Evolutionary conservation across 2,888 invertebrate genomes (phyloP).

Genomic region (Nowickia ferox): DNA sequence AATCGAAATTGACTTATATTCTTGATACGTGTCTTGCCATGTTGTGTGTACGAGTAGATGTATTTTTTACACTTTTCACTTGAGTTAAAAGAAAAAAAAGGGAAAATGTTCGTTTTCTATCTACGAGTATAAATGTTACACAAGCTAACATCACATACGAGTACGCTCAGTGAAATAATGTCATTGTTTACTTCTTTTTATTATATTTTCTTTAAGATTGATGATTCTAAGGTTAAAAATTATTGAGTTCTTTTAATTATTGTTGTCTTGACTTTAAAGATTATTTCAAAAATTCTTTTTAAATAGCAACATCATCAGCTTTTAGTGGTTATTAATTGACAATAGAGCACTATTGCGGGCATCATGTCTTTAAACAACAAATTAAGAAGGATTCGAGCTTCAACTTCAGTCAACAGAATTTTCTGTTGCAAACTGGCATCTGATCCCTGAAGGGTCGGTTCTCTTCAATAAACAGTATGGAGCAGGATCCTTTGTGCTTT

Average conservation of each 20-base stretch:
- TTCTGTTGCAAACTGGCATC: too few relatives aligned
- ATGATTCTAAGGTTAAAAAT: too few relatives aligned
- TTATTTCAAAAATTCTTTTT: too few relatives aligned
- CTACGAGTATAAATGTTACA: background rate
- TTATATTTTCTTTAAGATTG: background rate
- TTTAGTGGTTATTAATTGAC: background rate
- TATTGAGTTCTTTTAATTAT: too few relatives aligned
- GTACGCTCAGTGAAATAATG: background rate
- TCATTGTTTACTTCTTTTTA: background rate
- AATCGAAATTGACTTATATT: constrained; percentile 56
- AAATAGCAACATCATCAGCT: background rate
- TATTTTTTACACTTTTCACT: constrained; percentile 23
- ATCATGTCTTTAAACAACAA: background rate
- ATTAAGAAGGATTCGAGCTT: background rate
- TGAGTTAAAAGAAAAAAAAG: constrained; percentile 5
- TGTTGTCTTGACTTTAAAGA: too few relatives aligned
- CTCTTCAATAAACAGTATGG: too few relatives aligned
- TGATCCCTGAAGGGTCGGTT: too few relatives aligned
- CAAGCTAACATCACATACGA: constrained; percentile 1
- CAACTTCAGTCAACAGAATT: background rate
- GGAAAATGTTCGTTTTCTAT: constrained; percentile 33
- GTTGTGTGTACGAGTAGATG: background rate
- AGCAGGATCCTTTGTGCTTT: background rate
- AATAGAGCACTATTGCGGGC: too few relatives aligned
- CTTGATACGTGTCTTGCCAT: constrained; percentile 47